A percentile compares a stretch with the other conserved stretches of the same genome.
phyloP scores from a whole-genome alignment of 2,113 vertebrate species.

The Oncorhynchus nerka region DNA sequence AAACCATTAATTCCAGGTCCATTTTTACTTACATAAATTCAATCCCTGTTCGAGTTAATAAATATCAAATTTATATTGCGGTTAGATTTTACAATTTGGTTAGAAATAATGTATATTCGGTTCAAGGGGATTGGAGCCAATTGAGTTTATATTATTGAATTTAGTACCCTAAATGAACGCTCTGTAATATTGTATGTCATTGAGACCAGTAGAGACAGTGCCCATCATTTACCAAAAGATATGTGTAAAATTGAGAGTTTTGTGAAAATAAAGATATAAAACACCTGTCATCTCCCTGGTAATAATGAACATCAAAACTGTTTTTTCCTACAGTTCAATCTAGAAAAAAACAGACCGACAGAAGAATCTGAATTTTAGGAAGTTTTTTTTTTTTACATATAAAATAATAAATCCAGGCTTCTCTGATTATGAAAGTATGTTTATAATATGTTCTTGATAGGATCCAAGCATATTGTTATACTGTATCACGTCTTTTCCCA shows the following conservation, averaged over 20 bases:
- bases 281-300: not conserved
- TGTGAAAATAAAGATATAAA: not conserved
- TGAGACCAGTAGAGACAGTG: not conserved
- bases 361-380: constrained; percentile 41
- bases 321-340: constrained; percentile 15
- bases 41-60: not conserved
- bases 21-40: not conserved
- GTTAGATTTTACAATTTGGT: not conserved
- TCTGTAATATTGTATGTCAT: not conserved
- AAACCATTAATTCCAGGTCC: not conserved
- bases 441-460: constrained; percentile 33
- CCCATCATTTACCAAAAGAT: not conserved
- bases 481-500: constrained; percentile 29
- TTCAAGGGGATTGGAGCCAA: not conserved
- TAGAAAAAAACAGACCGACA: constrained; percentile 57
- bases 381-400: constrained; percentile 50
- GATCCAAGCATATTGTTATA: constrained; percentile 40
- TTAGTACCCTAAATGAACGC: not conserved
- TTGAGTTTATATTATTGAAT: not conserved
- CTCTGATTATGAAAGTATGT: constrained; percentile 39
- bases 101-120: not conserved
- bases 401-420: constrained; percentile 54
- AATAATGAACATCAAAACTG: not conserved
- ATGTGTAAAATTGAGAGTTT: not conserved
- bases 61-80: not conserved